Percentiles rank a stretch among this genome's conserved stretches.
Evolutionary conservation across 2,888 invertebrate genomes (phyloP).

Genomic region (Tubiluchus corallicola): DNA sequence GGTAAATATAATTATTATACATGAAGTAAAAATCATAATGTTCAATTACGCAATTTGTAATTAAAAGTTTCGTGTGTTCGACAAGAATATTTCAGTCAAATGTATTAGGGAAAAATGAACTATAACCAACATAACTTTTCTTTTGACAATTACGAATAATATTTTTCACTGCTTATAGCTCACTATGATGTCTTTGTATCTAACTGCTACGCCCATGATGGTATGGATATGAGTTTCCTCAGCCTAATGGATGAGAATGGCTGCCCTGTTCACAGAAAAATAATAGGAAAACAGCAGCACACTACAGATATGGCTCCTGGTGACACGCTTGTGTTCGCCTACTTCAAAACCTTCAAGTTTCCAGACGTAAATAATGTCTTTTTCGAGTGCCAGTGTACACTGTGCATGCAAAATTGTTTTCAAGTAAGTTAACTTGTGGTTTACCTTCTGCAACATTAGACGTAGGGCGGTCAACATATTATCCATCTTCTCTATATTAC

Average conservation of each 20-base stretch:
- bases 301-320: background rate
- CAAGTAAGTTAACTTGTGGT: too few relatives aligned
- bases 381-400: background rate
- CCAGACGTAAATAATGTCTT: background rate
- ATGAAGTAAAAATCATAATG: too few relatives aligned
- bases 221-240: background rate
- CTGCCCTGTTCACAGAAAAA: background rate
- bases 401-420: conserved; percentile 1
- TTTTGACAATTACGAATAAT: too few relatives aligned
- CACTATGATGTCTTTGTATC: background rate
- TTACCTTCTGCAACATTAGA: too few relatives aligned
- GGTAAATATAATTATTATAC: too few relatives aligned
- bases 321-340: background rate
- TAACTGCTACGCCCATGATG: conserved; percentile 1
- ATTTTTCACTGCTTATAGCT: too few relatives aligned
- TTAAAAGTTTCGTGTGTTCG: too few relatives aligned
- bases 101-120: too few relatives aligned
- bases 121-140: too few relatives aligned
- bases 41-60: too few relatives aligned
- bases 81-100: too few relatives aligned
- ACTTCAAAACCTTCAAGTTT: conserved; percentile 3
- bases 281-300: background rate
- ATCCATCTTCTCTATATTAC: background rate
- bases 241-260: background rate
- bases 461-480: too few relatives aligned